Evolutionary conservation across 2,797 vertebrate genomes (phyloP).

Genomic region (Pseudochromis fuscus): DNA sequence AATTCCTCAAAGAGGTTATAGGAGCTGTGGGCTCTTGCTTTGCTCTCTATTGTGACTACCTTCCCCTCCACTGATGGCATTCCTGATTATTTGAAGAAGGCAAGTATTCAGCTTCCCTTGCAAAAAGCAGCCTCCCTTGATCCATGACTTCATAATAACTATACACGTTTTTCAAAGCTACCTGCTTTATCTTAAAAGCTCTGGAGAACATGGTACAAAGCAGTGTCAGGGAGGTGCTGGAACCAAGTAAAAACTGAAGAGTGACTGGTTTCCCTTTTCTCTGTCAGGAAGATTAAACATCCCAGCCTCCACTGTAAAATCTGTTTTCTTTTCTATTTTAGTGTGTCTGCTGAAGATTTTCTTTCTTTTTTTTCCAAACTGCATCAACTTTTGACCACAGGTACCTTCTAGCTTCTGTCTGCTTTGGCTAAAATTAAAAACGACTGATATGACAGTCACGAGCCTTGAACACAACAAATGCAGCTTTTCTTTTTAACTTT

Average conservation of each 20-base stretch:
- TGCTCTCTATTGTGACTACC: conserved; percentile 15
- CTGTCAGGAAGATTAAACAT: conserved; percentile 33
- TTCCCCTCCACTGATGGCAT: conserved; percentile 27
- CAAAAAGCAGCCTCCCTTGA: conserved; percentile 20
- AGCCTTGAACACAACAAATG: not conserved
- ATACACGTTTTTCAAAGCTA: conserved; percentile 22
- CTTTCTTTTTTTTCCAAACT: conserved; percentile 4
- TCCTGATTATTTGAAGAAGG: conserved; percentile 39
- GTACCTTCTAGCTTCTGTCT: not conserved
- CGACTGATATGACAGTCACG: not conserved
- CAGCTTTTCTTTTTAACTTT: not conserved
- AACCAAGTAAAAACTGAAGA: conserved; percentile 26
- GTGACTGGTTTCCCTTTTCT: conserved; percentile 21
- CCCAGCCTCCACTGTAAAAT: conserved; percentile 9
- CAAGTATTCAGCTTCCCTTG: conserved; percentile 7
- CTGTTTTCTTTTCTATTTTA: conserved; percentile 3
- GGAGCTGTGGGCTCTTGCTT: conserved; percentile 1
- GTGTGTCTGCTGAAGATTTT: not conserved
- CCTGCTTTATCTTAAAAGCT: conserved; percentile 26
- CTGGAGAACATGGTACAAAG: conserved; percentile 24
- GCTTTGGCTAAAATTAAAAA: not conserved
- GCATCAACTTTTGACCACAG: conserved; percentile 7
- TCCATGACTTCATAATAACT: conserved; percentile 35
- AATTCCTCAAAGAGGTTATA: conserved; percentile 40
- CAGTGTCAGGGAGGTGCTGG: conserved; percentile 25